A percentile compares a stretch with the other conserved stretches of the same genome.
phyloP scores from a whole-genome alignment of 2,113 vertebrate genomes.

The Mixornis gularis region DNA sequence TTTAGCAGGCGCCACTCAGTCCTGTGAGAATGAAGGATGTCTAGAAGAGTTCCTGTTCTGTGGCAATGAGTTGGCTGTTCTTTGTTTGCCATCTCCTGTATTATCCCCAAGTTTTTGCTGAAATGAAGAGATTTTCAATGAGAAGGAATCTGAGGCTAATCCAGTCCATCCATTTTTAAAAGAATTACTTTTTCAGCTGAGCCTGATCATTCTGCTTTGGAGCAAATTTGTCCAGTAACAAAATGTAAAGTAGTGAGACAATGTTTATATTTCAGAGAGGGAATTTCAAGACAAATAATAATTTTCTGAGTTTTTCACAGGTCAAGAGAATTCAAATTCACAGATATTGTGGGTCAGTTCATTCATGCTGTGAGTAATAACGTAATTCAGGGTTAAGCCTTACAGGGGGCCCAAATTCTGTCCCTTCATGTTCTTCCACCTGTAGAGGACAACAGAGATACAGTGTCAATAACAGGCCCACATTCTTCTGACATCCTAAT shows the following conservation, averaged over 20 bases:
- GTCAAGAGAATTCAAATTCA: neutral
- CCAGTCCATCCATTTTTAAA: neutral
- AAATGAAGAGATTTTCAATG: neutral
- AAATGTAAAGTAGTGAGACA: neutral
- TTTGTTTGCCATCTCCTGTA: neutral
- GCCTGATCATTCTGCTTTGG: neutral
- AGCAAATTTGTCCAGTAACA: neutral
- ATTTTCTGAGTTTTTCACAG: neutral
- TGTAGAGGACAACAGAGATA: neutral
- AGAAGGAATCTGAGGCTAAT: neutral
- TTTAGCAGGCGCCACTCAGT: neutral
- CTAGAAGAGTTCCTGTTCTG: neutral
- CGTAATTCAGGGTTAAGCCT: neutral
- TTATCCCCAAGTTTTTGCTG: neutral
- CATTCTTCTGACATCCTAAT: neutral
- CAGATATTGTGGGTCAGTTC: neutral
- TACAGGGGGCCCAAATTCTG: neutral
- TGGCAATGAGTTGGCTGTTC: neutral
- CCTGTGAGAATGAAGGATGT: neutral
- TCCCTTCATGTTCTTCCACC: neutral
- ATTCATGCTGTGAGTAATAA: neutral
- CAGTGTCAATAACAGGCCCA: neutral
- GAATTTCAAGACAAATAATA: neutral
- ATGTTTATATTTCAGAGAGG: neutral
- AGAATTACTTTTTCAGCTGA: neutral